phyloP scores from a whole-genome alignment of 2,797 vertebrate species.

The Lacerta bilineata region DNA sequence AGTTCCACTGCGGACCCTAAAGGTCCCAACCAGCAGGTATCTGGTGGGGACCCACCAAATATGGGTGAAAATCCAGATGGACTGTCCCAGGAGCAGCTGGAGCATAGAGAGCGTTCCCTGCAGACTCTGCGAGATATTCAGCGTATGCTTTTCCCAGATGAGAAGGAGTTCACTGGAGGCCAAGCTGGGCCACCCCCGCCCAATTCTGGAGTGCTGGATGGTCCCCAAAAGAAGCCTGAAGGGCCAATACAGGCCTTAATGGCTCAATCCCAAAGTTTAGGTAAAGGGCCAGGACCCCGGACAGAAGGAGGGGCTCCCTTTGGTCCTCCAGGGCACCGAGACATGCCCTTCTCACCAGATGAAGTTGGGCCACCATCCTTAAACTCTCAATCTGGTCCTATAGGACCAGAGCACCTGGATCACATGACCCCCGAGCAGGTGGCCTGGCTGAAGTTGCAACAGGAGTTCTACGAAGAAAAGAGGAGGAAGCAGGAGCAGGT shows the following conservation, averaged over 20 bases:
- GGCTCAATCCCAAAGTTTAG: slow-evolving; percentile 97
- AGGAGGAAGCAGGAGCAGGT: slow-evolving; percentile 97
- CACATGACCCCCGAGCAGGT: slow-evolving; percentile 99
- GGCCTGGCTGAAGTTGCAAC: slow-evolving; percentile 97
- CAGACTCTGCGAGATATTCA: slow-evolving; percentile 95
- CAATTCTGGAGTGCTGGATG: slow-evolving; percentile 81
- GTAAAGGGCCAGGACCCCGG: slow-evolving; percentile 92
- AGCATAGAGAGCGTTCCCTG: slow-evolving; percentile 86
- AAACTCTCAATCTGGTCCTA: slow-evolving; percentile 85
- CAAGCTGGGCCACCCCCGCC: slow-evolving; percentile 78
- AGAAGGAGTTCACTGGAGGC: slow-evolving; percentile 86
- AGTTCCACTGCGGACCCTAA: slow-evolving; percentile 85
- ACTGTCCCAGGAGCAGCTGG: slow-evolving; percentile 93
- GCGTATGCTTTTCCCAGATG: slow-evolving; percentile 98
- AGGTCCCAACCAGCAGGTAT: slow-evolving; percentile 83
- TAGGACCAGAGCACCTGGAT: slow-evolving; percentile 90
- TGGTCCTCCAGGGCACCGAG: slow-evolving; percentile 93
- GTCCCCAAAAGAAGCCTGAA: slow-evolving; percentile 88
- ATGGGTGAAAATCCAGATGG: slow-evolving; percentile 97
- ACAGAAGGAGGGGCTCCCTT: slow-evolving; percentile 93
- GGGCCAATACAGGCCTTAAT: slow-evolving; percentile 99
- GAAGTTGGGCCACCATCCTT: slow-evolving; percentile 93
- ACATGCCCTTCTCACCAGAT: slow-evolving; percentile 95
- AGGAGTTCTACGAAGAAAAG: slow-evolving; percentile 99
- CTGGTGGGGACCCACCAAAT: slow-evolving; percentile 88